Evolutionary conservation across 2,113 vertebrate species (phyloP).

Genomic region (Ceyx margarethae): DNA sequence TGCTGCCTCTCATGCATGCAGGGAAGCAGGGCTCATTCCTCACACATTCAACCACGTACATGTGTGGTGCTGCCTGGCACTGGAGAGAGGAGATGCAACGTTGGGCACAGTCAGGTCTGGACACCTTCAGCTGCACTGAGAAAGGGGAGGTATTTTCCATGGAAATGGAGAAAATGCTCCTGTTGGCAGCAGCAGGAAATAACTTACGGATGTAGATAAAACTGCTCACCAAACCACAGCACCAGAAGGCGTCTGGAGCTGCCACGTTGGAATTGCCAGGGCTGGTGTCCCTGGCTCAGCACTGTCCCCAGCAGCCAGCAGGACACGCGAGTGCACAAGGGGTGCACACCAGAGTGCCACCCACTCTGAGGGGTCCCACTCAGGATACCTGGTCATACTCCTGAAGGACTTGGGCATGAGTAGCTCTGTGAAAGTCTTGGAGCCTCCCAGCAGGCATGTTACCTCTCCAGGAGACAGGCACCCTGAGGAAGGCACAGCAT

Average conservation of each 20-base stretch:
- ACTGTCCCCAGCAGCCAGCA: background rate
- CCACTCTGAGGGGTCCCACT: accelerated
- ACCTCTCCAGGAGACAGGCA: background rate
- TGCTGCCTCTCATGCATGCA: background rate
- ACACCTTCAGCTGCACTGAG: background rate
- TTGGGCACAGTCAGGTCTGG: background rate
- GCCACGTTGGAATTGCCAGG: background rate
- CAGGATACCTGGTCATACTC: background rate
- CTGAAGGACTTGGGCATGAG: background rate
- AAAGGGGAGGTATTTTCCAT: background rate
- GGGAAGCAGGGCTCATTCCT: background rate
- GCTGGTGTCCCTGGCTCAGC: background rate
- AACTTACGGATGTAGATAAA: background rate
- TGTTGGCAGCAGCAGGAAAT: background rate
- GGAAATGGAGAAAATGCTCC: background rate
- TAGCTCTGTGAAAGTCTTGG: background rate
- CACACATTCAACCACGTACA: accelerated
- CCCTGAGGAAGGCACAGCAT: background rate
- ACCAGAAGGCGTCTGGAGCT: background rate
- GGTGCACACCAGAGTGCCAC: background rate
- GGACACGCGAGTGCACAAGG: background rate
- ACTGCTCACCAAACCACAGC: background rate
- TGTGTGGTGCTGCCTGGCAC: background rate
- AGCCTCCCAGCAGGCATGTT: background rate
- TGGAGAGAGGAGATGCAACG: background rate